Percentiles rank a stretch among this genome's conserved stretches.
These are phyloP conservation scores for Megathymus violae DNA, from an alignment of 1,140 invertebrate genomes.

Conservation along the genomic window DNA sequence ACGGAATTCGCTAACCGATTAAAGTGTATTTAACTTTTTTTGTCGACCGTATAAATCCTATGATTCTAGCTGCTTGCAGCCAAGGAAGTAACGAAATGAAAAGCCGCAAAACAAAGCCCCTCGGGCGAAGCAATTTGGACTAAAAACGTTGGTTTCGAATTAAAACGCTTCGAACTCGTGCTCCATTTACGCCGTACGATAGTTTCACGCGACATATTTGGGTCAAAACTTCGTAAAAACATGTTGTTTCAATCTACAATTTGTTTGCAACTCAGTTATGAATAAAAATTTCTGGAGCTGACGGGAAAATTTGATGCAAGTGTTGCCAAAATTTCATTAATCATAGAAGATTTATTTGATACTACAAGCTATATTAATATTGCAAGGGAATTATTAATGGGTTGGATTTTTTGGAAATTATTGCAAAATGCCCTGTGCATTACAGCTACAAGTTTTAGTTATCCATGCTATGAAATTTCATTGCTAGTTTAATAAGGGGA, in stretches of 20 bases:
- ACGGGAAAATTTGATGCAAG: conserved; percentile 22
- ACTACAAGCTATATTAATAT: background rate
- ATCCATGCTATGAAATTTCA: no score
- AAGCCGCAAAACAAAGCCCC: conserved; percentile 15
- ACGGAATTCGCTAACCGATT: conserved; percentile 1
- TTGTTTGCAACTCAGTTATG: conserved; percentile 30
- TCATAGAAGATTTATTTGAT: conserved; percentile 7
- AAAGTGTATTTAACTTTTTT: conserved; percentile 5
- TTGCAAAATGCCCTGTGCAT: no score
- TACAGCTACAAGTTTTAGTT: no score
- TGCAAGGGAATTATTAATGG: no score
- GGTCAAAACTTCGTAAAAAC: conserved; percentile 40
- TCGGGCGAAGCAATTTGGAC: conserved; percentile 24
- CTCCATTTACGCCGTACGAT: conserved; percentile 28
- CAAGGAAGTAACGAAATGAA: conserved; percentile 25
- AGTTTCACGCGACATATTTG: conserved; percentile 35
- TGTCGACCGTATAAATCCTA: conserved; percentile 10
- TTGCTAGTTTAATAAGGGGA: no score
- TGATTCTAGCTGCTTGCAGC: conserved; percentile 14
- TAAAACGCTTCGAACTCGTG: conserved; percentile 31
- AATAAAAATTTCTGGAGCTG: conserved; percentile 19
- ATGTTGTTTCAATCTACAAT: conserved; percentile 36
- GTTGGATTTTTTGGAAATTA: no score
- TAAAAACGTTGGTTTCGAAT: conserved; percentile 22
- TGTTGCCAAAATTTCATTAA: conserved; percentile 18